Base-by-base conservation (phyloP, 2,113 vertebrate species). In the Rhodinocichla rosea region DNA sequence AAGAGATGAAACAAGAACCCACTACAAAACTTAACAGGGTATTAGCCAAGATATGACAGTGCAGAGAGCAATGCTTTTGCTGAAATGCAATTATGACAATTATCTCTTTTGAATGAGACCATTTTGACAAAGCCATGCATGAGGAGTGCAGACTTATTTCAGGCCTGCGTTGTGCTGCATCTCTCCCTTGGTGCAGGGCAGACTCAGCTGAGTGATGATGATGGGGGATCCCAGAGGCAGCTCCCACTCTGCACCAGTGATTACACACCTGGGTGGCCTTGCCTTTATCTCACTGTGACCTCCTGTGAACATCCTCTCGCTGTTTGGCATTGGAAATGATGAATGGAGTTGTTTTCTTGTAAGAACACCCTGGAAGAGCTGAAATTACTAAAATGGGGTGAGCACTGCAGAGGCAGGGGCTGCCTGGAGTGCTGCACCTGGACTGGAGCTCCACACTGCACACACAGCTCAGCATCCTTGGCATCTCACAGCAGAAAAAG, bases 121-220 rank as follows among this genome's bases (percentile, higher is more conserved):
- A 22, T 52, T 79, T 37, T 74, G 24, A 26, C 42, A 65, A 81
- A 86, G 28, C n/a, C 33, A 53, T 9, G 9, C 20, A 47, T 13
- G 30, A 75, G 45, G 39, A 35, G 22, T 14, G 30, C 49, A 80
- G 83, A 44, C 10, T n/a, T 37, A 37, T 42, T 70, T 42, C 59
- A 75, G 39, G 44, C 16, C 68, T 26, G 7, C 35, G 39, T 9
- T 1, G 1, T 18, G 40, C 37, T 27, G 18, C 47, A 33, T 24
- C 9, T 17, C 37, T 73, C 65, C 65, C 42, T 59, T 1, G 2
- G 53, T 17, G 32, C 24, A 17, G 17, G 50, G 11, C 33, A 59
- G 60, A 18, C 10, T 20, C 47, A 35, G 57, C n/a, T 0, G 0
- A 35, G 50, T 3, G 57, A 37, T 13, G 52, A 14, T 11, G 40